Evolutionary conservation across 2,888 invertebrate genomes (phyloP).

Genomic region (Agriopis leucophaearia): DNA sequence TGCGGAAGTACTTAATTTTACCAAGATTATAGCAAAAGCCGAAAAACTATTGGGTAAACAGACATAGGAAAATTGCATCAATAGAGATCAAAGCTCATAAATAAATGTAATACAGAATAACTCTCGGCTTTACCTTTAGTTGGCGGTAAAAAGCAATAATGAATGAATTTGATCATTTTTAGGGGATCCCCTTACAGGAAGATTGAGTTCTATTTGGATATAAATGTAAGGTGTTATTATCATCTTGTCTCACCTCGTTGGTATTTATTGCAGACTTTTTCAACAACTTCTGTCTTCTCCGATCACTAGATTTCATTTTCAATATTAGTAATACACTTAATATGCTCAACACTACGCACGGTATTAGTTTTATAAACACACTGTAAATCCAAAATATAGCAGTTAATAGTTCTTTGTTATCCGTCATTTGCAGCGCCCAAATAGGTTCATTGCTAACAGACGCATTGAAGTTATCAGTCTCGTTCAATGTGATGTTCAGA

Average conservation of each 20-base stretch:
- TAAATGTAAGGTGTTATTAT: not conserved
- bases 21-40: not conserved
- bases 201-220: not conserved
- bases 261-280: conserved; percentile 78
- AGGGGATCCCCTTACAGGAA: not conserved
- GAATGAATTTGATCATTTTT: conserved; percentile 5
- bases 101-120: conserved; percentile 11
- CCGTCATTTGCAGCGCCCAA: conserved; percentile 89
- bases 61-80: conserved; percentile 1
- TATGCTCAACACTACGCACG: conserved; percentile 94
- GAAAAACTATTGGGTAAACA: not conserved
- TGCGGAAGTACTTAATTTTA: not conserved
- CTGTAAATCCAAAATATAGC: conserved; percentile 97
- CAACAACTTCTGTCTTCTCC: conserved; percentile 90
- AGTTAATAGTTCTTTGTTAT: conserved; percentile 87
- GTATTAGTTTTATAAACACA: conserved; percentile 96
- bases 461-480: conserved; percentile 56
- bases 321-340: conserved; percentile 91
- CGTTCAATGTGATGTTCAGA: conserved; percentile 62
- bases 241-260: conserved; percentile 66
- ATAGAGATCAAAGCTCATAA: conserved; percentile 16
- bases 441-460: conserved; percentile 77
- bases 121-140: not conserved
- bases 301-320: conserved; percentile 93
- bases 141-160: conserved; percentile 12